Evolutionary conservation across 2,797 vertebrate genomes (phyloP).

Genomic region (Sebastes iracundus): DNA sequence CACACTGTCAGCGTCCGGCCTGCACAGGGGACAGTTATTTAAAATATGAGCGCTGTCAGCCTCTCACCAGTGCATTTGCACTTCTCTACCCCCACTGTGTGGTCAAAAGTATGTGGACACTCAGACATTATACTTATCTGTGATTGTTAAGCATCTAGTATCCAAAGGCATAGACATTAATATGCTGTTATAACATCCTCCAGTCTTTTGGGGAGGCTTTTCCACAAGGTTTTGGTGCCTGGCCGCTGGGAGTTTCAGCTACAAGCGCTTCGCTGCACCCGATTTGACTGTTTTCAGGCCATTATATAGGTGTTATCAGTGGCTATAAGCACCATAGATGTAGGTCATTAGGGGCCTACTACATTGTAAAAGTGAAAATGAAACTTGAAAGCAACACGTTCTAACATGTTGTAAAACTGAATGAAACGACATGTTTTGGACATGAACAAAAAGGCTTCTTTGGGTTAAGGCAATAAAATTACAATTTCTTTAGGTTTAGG

Average conservation of each 20-base stretch:
- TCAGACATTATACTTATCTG: not conserved
- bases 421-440: too few relatives aligned
- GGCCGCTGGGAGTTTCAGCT: not conserved
- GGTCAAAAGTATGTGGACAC: not conserved
- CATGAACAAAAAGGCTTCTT: too few relatives aligned
- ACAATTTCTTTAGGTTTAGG: too few relatives aligned
- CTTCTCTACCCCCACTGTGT: not conserved
- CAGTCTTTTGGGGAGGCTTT: not conserved
- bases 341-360: too few relatives aligned
- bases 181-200: not conserved
- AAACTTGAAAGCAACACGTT: too few relatives aligned
- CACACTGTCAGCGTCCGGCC: conserved; percentile 36
- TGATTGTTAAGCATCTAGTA: not conserved
- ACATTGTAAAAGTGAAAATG: too few relatives aligned
- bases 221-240: not conserved
- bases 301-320: too few relatives aligned
- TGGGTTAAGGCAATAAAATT: too few relatives aligned
- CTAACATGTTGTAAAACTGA: too few relatives aligned
- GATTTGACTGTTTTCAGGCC: too few relatives aligned
- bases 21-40: conserved; percentile 53
- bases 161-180: not conserved
- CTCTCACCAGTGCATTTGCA: not conserved
- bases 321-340: too few relatives aligned
- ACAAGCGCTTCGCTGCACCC: not conserved
- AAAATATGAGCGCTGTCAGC: conserved; percentile 60